These are phyloP conservation scores for Eublepharis macularius DNA, from an alignment of 2,113 vertebrate species.

Conservation along the genomic window DNA sequence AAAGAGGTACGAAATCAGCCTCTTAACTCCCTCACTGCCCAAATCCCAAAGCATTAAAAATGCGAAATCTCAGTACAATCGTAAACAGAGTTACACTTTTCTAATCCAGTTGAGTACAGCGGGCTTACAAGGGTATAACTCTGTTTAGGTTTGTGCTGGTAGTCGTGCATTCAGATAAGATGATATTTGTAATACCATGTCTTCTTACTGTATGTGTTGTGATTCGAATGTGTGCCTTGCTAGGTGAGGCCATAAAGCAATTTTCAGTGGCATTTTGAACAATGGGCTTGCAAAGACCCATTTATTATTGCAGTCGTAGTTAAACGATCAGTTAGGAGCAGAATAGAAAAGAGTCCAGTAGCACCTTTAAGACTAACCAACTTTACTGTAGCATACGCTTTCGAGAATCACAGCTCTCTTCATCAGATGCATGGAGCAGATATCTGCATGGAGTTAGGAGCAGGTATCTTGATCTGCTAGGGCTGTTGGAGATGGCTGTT, in stretches of 20 bases:
- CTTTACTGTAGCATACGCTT: too few relatives aligned
- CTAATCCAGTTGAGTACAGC: too few relatives aligned
- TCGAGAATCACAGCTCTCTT: too few relatives aligned
- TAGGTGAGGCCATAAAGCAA: background rate
- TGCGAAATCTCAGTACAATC: too few relatives aligned
- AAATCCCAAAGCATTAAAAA: background rate
- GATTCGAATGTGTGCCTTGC: background rate
- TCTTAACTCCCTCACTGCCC: too few relatives aligned
- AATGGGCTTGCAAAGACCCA: background rate
- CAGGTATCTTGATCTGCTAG: background rate
- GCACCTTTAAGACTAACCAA: too few relatives aligned
- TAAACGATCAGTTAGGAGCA: background rate
- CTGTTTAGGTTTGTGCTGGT: too few relatives aligned
- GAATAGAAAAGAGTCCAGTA: too few relatives aligned
- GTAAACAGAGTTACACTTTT: too few relatives aligned
- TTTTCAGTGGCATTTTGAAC: background rate
- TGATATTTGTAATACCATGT: background rate
- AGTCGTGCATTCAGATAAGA: background rate
- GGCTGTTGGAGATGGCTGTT: background rate
- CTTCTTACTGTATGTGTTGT: too few relatives aligned
- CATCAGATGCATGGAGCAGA: too few relatives aligned
- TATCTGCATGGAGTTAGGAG: background rate
- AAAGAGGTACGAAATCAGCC: background rate
- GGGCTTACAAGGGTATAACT: too few relatives aligned
- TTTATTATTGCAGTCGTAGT: background rate